Evolutionary conservation across 2,888 invertebrate species (phyloP), one percentile per base, ranked within the genome.

Genomic region (Arge pagana): DNA sequence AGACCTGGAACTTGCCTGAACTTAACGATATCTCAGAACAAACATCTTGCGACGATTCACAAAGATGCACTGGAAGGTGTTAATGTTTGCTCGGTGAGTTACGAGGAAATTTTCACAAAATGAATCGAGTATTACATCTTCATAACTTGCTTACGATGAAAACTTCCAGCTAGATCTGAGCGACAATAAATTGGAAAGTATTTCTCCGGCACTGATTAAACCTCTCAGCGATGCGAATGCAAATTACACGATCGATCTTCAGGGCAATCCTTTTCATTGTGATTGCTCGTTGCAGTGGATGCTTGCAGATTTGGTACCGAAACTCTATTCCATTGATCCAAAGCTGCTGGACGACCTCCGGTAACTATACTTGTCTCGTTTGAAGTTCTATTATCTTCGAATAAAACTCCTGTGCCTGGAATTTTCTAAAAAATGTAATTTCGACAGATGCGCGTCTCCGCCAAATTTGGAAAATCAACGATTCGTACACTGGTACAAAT

Each of bases 231-330:
- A 79, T 78, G 62, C 72, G 0, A 58, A 68, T 0, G 62, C 78
- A n/a, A 61, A 61, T 1, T 77, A 78, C 4, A 80, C 79, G 1
- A 77, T 82, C 1, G 79, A 85, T 68, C 67, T 85, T 3, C 84
- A 84, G 76, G 77, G 76, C 57, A 86, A 86, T 71, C 85, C 85
- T 1, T 84, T 85, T 80, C 72, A 78, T 54, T 87, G 87, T 63
- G 70, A 78, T 54, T 87, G 87, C 62, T 76, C 79, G 28, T 67
- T 84, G 62, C 82, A 85, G 62, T 84, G 85, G 82, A 68, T 86
- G 58, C 68, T 84, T 15, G 79, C 81, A 37, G 78, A 79, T 18
- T 68, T 85, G 28, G 62, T 85, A 31, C 80, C 81, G 1, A 68
- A 71, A 48, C 73, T 82, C 61, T 83, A 82, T 60, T 63, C 59